phyloP scores from a whole-genome alignment of 2,113 vertebrate genomes.

The Egretta garzetta region DNA sequence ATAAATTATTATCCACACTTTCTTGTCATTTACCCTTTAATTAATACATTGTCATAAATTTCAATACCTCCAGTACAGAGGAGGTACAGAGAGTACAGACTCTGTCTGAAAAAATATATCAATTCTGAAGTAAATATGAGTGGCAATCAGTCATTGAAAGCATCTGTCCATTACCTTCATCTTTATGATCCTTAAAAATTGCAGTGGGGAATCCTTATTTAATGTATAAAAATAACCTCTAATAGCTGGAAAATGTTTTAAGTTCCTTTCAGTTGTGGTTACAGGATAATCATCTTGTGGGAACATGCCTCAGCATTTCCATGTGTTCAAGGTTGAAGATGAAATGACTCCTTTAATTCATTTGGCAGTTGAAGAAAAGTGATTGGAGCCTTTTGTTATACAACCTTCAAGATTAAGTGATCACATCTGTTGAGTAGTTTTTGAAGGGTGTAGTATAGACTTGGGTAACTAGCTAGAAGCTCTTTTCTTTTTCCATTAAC shows the following conservation, averaged over 20 bases:
- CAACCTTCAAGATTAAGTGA: background rate
- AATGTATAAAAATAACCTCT: background rate
- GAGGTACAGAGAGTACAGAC: no score
- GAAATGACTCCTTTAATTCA: background rate
- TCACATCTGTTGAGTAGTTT: background rate
- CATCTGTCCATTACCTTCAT: background rate
- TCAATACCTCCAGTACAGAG: background rate
- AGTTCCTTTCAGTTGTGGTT: background rate
- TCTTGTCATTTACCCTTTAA: background rate
- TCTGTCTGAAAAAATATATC: background rate
- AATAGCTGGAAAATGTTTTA: background rate
- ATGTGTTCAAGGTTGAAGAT: background rate
- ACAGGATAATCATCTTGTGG: background rate
- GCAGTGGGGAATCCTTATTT: background rate
- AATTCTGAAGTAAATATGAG: background rate
- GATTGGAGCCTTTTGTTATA: background rate
- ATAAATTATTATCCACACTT: background rate
- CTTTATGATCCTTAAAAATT: background rate
- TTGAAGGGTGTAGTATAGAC: background rate
- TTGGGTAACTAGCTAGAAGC: background rate
- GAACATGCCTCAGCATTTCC: slow-evolving; percentile 6
- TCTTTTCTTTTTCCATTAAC: background rate
- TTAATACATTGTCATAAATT: background rate
- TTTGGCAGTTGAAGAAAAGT: background rate
- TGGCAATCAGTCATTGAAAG: background rate